These are phyloP conservation scores for Halictus rubicundus DNA, from an alignment of 1,140 invertebrate species.

Conservation along the genomic window DNA sequence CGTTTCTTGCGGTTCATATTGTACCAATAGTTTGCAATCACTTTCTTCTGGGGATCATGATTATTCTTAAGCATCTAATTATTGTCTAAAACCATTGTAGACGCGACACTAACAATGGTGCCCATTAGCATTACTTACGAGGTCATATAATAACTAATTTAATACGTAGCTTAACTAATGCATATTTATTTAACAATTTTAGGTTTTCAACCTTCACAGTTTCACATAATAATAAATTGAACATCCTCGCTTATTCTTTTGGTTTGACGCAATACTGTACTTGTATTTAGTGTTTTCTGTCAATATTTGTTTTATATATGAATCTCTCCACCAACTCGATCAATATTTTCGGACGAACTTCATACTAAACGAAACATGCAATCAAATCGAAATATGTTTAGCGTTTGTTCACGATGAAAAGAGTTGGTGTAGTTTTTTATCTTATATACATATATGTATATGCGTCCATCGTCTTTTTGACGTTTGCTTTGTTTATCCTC, in stretches of 20 bases:
- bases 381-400: constrained; percentile 16
- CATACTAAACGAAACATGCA: constrained; percentile 24
- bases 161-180: constrained; percentile 38
- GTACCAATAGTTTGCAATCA: constrained; percentile 18
- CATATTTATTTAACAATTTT: constrained; percentile 37
- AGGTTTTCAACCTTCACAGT: not conserved
- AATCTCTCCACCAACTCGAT: constrained; percentile 22
- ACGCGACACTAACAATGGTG: constrained; percentile 36
- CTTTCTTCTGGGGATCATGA: not conserved
- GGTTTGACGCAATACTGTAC: not conserved
- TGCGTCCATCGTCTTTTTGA: constrained; percentile 35
- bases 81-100: not conserved
- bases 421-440: constrained; percentile 45
- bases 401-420: constrained; percentile 22
- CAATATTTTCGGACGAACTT: constrained; percentile 18
- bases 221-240: not conserved
- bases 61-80: constrained; percentile 16
- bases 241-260: constrained; percentile 5
- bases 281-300: not conserved
- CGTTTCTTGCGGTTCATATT: constrained; percentile 1
- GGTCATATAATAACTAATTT: constrained; percentile 18
- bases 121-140: constrained; percentile 22
- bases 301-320: not conserved
- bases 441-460: too few species aligned
- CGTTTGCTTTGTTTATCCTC: constrained; percentile 58